These are phyloP conservation scores for Biston betularia DNA, from an alignment of 2,888 invertebrate species.

Conservation along the genomic window DNA sequence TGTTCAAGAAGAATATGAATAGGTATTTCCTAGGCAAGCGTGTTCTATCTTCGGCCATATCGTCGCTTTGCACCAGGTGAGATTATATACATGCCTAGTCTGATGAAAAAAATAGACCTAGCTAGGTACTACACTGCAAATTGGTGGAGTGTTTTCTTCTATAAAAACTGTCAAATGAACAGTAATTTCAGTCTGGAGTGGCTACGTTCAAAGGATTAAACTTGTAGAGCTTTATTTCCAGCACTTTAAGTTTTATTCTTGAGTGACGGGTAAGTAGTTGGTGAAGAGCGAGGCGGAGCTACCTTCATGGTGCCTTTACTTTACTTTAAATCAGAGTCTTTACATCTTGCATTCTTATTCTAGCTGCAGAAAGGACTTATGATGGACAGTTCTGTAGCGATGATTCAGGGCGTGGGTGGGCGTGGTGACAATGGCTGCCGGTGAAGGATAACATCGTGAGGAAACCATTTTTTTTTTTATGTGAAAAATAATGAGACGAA, in stretches of 20 bases:
- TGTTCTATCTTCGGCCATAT: no score
- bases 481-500: no score
- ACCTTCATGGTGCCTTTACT: slow-evolving; percentile 4
- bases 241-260: slow-evolving; percentile 32
- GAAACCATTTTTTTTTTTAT: no score
- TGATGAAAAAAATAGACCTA: no score
- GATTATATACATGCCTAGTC: no score
- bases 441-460: no score
- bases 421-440: no score
- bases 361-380: neutral
- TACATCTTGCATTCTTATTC: neutral
- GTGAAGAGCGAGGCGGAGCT: slow-evolving; percentile 9
- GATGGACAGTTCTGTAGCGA: neutral
- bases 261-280: slow-evolving; percentile 8
- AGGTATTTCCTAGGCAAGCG: no score
- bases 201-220: slow-evolving; percentile 37
- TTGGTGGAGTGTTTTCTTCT: slow-evolving; percentile 30
- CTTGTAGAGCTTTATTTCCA: slow-evolving; percentile 36
- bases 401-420: no score
- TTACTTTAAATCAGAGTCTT: neutral
- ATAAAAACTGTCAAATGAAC: slow-evolving; percentile 35
- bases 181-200: slow-evolving; percentile 30
- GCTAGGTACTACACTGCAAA: neutral
- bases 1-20: no score
- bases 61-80: no score